phyloP scores from a whole-genome alignment of 2,888 invertebrate genomes.

The Macrosoma leucophasiata region DNA sequence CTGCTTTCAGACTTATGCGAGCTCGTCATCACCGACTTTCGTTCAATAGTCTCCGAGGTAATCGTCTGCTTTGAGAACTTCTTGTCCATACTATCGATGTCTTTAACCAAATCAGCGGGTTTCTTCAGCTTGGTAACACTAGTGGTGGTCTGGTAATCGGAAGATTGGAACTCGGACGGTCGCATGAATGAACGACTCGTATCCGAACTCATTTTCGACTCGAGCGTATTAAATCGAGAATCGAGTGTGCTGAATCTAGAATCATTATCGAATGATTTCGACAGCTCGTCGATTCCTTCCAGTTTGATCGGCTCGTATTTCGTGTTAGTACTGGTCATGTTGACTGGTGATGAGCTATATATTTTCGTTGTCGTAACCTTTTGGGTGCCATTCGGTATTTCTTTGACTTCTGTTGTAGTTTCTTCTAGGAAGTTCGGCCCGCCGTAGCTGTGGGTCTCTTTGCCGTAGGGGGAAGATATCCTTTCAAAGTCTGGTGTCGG shows the following conservation, averaged over 20 bases:
- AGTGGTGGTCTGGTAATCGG: slow-evolving; percentile 48
- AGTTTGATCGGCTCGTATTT: slow-evolving; percentile 66
- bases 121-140: slow-evolving; percentile 51
- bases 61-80: slow-evolving; percentile 80
- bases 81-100: slow-evolving; percentile 77
- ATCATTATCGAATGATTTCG: slow-evolving; percentile 70
- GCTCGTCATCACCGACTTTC: slow-evolving; percentile 80
- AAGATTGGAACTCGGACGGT: slow-evolving; percentile 65
- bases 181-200: slow-evolving; percentile 69
- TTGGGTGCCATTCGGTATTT: slow-evolving; percentile 72
- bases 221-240: slow-evolving; percentile 61
- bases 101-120: slow-evolving; percentile 57
- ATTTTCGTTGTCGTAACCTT: slow-evolving; percentile 75
- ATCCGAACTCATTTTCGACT: slow-evolving; percentile 64
- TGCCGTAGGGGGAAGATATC: slow-evolving; percentile 61
- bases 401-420: slow-evolving; percentile 70
- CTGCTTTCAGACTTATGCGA: slow-evolving; percentile 76
- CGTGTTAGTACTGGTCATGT: slow-evolving; percentile 64
- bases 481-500: slow-evolving; percentile 60
- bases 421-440: slow-evolving; percentile 68
- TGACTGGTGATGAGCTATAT: slow-evolving; percentile 74
- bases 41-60: slow-evolving; percentile 81
- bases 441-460: slow-evolving; percentile 54
- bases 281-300: slow-evolving; percentile 70
- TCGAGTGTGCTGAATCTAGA: slow-evolving; percentile 65